Evolutionary conservation across 2,113 vertebrate species (phyloP).

Genomic region (Pelecanus crispus): DNA sequence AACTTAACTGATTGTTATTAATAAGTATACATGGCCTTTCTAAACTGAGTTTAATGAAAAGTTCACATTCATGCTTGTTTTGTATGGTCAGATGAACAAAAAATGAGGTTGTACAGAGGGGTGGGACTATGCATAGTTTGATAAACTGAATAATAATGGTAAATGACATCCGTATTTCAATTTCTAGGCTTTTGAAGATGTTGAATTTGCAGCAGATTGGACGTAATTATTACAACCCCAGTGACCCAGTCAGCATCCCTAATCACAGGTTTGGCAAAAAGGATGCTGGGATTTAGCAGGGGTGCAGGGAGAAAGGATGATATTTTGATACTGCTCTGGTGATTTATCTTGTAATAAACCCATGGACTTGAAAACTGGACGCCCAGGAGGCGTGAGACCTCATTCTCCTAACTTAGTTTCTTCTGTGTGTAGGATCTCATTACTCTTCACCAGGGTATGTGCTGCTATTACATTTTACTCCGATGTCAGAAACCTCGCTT

Average conservation of each 20-base stretch:
- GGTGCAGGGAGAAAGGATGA: background rate
- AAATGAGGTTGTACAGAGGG: background rate
- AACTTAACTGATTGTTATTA: background rate
- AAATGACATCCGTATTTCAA: background rate
- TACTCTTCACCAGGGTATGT: background rate
- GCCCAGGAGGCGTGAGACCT: background rate
- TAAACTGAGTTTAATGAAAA: background rate
- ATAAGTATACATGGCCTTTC: background rate
- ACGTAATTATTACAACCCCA: constrained; percentile 90
- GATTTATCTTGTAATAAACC: background rate
- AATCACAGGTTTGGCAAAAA: constrained; percentile 80
- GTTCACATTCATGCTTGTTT: background rate
- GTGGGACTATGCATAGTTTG: background rate
- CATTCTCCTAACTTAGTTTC: background rate
- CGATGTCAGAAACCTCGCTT: background rate
- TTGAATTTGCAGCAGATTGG: constrained; percentile 95
- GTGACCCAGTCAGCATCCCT: constrained; percentile 83
- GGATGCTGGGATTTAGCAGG: background rate
- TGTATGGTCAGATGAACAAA: background rate
- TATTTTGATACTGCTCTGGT: background rate
- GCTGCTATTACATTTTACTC: background rate
- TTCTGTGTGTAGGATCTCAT: background rate
- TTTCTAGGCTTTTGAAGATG: constrained; percentile 85
- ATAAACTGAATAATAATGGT: background rate
- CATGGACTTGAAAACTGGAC: background rate